Evolutionary conservation across 2,113 vertebrate species (phyloP).

Genomic region (Atlantisia rogersi): DNA sequence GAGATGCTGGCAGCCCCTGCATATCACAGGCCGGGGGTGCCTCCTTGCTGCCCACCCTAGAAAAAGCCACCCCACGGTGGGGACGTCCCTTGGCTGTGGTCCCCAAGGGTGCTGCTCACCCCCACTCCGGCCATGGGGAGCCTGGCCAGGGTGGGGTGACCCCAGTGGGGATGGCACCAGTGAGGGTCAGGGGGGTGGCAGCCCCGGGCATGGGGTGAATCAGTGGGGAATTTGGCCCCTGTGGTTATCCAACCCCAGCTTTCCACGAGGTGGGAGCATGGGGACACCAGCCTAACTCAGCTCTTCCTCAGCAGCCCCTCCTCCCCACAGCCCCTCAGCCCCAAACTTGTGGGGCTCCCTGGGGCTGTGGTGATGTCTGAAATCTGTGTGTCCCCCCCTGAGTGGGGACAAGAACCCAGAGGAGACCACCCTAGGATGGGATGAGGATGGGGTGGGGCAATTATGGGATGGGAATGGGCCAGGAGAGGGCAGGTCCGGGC

Average conservation of each 20-base stretch:
- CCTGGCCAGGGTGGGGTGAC: neutral
- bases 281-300: neutral
- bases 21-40: rapidly evolving
- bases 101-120: neutral
- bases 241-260: neutral
- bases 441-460: neutral
- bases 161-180: neutral
- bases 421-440: neutral
- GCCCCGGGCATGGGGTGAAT: rapidly evolving
- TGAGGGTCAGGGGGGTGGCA: neutral
- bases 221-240: neutral
- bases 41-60: neutral
- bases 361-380: neutral
- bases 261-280: rapidly evolving
- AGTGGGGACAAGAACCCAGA: neutral
- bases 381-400: too few relatives aligned
- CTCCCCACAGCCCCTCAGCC: neutral
- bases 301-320: neutral
- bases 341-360: rapidly evolving
- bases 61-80: rapidly evolving
- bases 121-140: neutral
- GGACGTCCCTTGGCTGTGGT: too few relatives aligned
- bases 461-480: neutral
- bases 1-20: neutral
- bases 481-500: neutral